phyloP scores from a whole-genome alignment of 2,888 invertebrate genomes.

The Diplazon laetatorius region DNA sequence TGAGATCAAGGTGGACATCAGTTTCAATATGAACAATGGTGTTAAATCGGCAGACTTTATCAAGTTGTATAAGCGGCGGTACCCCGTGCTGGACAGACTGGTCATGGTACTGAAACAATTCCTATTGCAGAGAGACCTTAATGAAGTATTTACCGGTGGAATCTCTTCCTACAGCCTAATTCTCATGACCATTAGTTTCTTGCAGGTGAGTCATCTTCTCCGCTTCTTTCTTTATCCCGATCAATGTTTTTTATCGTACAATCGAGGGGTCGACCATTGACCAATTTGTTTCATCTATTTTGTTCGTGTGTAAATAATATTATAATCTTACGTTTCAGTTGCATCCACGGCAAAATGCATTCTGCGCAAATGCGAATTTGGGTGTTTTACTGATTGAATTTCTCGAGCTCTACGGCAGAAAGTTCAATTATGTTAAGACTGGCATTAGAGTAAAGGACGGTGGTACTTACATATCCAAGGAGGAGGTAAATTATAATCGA shows the following conservation, averaged over 20 bases:
- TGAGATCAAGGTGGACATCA: slow-evolving; percentile 96
- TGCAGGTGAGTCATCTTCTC: slow-evolving; percentile 85
- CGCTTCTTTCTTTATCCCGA: not conserved
- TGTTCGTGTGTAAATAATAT: slow-evolving; percentile 32
- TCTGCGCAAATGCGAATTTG: slow-evolving; percentile 87
- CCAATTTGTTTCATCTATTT: too few species aligned
- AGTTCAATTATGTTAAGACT: slow-evolving; percentile 97
- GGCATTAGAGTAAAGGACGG: slow-evolving; percentile 97
- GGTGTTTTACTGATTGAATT: slow-evolving; percentile 98
- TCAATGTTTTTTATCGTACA: not conserved
- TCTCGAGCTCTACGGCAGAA: slow-evolving; percentile 97
- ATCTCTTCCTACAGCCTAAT: slow-evolving; percentile 99
- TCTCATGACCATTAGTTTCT: slow-evolving; percentile 98
- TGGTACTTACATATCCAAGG: slow-evolving; percentile 96
- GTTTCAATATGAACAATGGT: slow-evolving; percentile 99
- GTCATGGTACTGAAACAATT: slow-evolving; percentile 99
- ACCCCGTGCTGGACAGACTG: slow-evolving; percentile 95
- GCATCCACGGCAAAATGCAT: slow-evolving; percentile 92
- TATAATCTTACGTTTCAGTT: slow-evolving; percentile 84
- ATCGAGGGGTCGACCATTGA: too few species aligned
- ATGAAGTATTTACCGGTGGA: slow-evolving; percentile 99
- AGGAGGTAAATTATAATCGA: slow-evolving; percentile 85
- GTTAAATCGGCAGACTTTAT: slow-evolving; percentile 98
- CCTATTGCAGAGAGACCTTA: slow-evolving; percentile 97
- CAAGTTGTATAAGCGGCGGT: slow-evolving; percentile 93